phyloP scores from a whole-genome alignment of 2,797 vertebrate genomes.

The Nasua narica region DNA sequence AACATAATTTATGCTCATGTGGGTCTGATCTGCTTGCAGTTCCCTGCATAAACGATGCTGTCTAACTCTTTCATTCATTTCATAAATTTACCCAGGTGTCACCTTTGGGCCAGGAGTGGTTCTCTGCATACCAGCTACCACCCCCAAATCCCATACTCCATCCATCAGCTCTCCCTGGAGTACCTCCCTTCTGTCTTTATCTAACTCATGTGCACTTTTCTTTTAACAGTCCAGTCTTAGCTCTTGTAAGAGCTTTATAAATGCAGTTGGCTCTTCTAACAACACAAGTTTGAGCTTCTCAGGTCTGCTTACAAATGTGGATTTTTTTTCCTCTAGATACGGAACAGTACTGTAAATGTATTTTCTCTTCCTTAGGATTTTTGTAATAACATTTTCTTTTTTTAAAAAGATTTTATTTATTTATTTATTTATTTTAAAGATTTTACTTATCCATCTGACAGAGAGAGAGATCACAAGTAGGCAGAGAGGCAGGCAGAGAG shows the following conservation, averaged over 20 bases:
- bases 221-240: not conserved
- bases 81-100: not conserved
- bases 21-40: not conserved
- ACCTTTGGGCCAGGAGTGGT: not conserved
- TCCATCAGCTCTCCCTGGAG: not conserved
- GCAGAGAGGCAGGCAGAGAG: too few species aligned
- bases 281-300: not conserved
- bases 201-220: not conserved
- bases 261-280: not conserved
- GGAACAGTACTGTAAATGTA: not conserved
- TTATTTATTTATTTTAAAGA: not conserved
- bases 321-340: not conserved
- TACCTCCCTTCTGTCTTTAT: not conserved
- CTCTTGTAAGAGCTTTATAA: not conserved
- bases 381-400: not conserved
- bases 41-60: not conserved
- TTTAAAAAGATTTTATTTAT: not conserved
- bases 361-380: not conserved
- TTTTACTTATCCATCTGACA: too few species aligned
- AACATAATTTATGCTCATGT: not conserved
- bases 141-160: not conserved
- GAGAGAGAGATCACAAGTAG: too few species aligned
- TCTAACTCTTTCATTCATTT: slow-evolving; percentile 24
- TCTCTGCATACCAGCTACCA: rapidly evolving
- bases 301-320: not conserved